Base-by-base conservation (phyloP, 92 coral and sea anemone genomes). In the Zoanthus solanderi region DNA sequence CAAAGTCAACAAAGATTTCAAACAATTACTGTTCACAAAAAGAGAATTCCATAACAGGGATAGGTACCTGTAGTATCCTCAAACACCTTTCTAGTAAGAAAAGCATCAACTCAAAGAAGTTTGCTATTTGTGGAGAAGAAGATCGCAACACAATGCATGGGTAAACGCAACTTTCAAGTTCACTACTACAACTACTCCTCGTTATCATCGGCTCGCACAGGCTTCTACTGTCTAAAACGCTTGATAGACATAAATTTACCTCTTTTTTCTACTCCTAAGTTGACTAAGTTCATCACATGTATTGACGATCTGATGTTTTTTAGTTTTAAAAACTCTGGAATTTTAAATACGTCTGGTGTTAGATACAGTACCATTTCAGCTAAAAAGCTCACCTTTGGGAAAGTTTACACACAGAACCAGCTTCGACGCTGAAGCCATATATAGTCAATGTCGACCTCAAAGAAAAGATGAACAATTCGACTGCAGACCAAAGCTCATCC, bases 401-500 rank as follows among this genome's bases (percentile, higher is more conserved):
- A 4, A 18, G 69, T 63, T 58, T 50, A 7, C 5, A 1, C 60
- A 58, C 69, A 16, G 69, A 23, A 63, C 6, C 69, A 63, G 69
- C 69, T n/a, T 63, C 30, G 7, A 63, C 28, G 13, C 73, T 48
- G 75, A 60, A 42, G 37, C 56, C 45, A 44, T 48, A 4, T 0
- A 1, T 65, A 11, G 37, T 45, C 10, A 71, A 65, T 81, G 85
- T 81, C 44, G 61, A 46, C 7, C 45, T 65, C 31, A 53, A 63
- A 44, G 75, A 47, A 15, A 81, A 67, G 45, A 81, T 81, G 85
- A 50, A 52, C 2, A 72, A 87, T 34, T 57, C 34, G n/a, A 45
- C 86, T 68, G 85, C 46, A 7, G 78, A 91, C 6, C 74, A 84
- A 31, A 91, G 79, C 45, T 50, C 78, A n/a, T 78, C 89, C 37